Conservation (phyloP, 2,888 invertebrate genomes). For the Tachina lurida region DNA sequence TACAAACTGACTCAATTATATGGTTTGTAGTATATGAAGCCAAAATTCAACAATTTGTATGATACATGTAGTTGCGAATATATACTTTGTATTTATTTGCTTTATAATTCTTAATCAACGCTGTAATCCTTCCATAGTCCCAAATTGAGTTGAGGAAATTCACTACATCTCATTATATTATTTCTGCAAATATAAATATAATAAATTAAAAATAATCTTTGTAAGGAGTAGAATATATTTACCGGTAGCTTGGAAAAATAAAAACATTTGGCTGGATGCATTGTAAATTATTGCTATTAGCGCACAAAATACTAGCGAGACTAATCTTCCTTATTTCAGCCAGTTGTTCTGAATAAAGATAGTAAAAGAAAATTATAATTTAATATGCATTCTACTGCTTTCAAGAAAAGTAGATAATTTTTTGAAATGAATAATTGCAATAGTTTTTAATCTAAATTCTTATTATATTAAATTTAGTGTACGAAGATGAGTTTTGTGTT, state of each 20-base stretch:
- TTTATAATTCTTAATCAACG: too few species aligned
- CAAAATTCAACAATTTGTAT: too few species aligned
- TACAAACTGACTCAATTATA: too few species aligned
- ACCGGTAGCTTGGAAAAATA: constrained; percentile 76
- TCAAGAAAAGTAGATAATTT: too few species aligned
- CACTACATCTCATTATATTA: constrained; percentile 74
- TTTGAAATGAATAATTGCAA: too few species aligned
- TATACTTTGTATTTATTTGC: too few species aligned
- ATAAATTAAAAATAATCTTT: neutral
- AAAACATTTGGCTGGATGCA: constrained; percentile 85
- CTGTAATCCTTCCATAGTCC: constrained; percentile 77
- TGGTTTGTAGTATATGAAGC: too few species aligned
- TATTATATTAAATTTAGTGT: too few species aligned
- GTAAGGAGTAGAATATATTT: constrained; percentile 51
- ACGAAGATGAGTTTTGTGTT: too few species aligned
- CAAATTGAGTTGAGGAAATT: constrained; percentile 76
- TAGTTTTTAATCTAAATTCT: too few species aligned
- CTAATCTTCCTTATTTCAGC: constrained; percentile 89
- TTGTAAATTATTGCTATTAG: constrained; percentile 87
- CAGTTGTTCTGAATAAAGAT: constrained; percentile 85
- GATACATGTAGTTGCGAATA: too few species aligned
- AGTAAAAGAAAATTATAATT: constrained; percentile 2
- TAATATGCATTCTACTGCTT: neutral
- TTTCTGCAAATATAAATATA: constrained; percentile 74
- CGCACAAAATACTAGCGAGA: constrained; percentile 90